phyloP scores from a whole-genome alignment of 2,797 vertebrate species.

The Periophthalmus magnuspinnatus region DNA sequence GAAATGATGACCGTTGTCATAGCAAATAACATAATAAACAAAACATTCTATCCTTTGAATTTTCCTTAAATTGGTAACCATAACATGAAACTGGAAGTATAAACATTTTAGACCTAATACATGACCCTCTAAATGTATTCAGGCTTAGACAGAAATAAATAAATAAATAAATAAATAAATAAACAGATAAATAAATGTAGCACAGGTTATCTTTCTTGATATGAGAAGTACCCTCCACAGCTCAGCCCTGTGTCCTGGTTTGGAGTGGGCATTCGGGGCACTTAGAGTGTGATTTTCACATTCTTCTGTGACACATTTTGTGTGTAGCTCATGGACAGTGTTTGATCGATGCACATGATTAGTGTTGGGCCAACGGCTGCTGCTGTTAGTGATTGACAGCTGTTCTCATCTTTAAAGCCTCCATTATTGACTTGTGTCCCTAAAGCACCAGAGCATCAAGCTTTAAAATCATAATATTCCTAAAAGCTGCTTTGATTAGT shows the following conservation, averaged over 20 bases:
- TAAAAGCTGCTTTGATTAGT: slow-evolving; percentile 2
- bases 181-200: background rate
- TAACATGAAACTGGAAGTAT: too few relatives aligned
- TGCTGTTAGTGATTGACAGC: slow-evolving; percentile 7
- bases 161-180: background rate
- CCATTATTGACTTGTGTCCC: background rate
- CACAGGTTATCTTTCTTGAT: too few relatives aligned
- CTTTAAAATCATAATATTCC: background rate
- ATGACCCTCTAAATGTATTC: too few relatives aligned
- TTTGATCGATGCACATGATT: background rate
- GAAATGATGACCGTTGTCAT: background rate
- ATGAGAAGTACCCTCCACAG: too few relatives aligned
- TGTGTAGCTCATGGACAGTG: background rate
- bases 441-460: background rate
- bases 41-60: background rate
- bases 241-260: too few relatives aligned
- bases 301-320: background rate
- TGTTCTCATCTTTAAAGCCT: background rate
- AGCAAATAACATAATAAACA: background rate
- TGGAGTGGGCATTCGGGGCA: too few relatives aligned
- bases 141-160: too few relatives aligned
- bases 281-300: background rate
- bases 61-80: too few relatives aligned
- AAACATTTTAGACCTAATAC: too few relatives aligned
- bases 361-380: background rate